Conservation (phyloP, 1,140 invertebrate species). For the Tigriopus japonicus region DNA sequence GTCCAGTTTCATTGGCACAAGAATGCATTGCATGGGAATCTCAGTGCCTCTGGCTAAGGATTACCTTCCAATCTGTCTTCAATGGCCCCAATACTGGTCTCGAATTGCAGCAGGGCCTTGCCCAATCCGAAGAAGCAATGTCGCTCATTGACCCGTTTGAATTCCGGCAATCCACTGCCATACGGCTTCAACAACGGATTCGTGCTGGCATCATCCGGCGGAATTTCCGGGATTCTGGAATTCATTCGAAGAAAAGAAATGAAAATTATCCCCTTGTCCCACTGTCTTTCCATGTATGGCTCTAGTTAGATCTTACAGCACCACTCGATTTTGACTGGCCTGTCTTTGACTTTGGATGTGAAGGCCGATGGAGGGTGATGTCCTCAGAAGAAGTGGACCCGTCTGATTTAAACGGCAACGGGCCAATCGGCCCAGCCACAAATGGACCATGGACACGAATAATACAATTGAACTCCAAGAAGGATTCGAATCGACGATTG, state of each 20-base stretch:
- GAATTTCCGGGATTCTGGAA: conserved; percentile 68
- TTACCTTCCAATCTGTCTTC: conserved; percentile 34
- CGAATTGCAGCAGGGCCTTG: conserved; percentile 59
- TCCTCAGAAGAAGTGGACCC: too few relatives aligned
- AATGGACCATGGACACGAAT: too few relatives aligned
- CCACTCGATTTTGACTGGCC: conserved; percentile 5
- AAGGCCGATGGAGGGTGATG: too few relatives aligned
- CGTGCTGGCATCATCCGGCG: conserved; percentile 49
- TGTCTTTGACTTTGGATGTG: too few relatives aligned
- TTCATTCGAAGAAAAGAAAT: too few relatives aligned
- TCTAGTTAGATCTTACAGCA: background rate
- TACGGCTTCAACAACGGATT: conserved; percentile 40
- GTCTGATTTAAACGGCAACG: too few relatives aligned
- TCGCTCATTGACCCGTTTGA: conserved; percentile 55
- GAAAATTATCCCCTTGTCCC: background rate
- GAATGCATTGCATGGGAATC: too few relatives aligned
- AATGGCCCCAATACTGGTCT: conserved; percentile 45
- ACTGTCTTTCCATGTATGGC: background rate
- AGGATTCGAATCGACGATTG: too few relatives aligned
- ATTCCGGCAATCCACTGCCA: conserved; percentile 47
- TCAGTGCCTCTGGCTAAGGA: too few relatives aligned
- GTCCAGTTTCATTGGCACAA: too few relatives aligned
- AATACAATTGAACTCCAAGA: too few relatives aligned
- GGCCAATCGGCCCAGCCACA: too few relatives aligned
- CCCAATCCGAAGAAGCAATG: conserved; percentile 59